phyloP scores from a whole-genome alignment of 2,113 vertebrate species.

The Pangasianodon gigas region DNA sequence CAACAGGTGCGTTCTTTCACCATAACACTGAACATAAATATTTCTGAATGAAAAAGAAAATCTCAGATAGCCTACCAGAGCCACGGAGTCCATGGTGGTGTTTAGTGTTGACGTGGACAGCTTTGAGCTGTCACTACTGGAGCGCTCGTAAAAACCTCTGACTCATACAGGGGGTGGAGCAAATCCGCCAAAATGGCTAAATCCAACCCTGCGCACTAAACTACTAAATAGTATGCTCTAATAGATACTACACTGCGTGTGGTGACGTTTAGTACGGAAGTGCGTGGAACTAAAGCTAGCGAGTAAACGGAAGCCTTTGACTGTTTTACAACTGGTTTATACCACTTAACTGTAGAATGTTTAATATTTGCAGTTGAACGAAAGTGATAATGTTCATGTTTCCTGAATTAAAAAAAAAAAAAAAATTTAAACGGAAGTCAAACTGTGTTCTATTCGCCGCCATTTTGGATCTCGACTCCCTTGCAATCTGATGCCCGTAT shows the following conservation, averaged over 20 bases:
- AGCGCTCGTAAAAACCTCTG: conserved; percentile 52
- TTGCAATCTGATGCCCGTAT: too few species aligned
- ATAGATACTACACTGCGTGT: background rate
- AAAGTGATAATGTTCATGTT: too few species aligned
- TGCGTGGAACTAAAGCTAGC: background rate
- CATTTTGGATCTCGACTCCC: conserved; percentile 47
- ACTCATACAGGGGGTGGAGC: conserved; percentile 57
- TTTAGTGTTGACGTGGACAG: conserved; percentile 81
- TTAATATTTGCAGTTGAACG: too few species aligned
- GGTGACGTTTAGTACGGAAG: background rate
- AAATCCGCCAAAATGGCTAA: conserved; percentile 30
- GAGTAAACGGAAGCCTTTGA: background rate
- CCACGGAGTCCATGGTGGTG: conserved; percentile 73
- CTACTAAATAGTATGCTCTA: background rate
- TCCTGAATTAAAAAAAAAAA: too few species aligned
- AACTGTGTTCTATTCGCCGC: background rate
- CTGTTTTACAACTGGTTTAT: too few species aligned
- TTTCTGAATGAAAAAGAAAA: conserved; percentile 10
- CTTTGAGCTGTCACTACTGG: conserved; percentile 75
- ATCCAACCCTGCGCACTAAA: background rate
- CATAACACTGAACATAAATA: background rate
- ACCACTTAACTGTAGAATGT: too few species aligned
- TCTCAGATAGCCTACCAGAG: conserved; percentile 68
- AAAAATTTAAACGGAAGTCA: background rate
- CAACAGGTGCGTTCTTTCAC: background rate